A percentile compares a stretch with the other conserved stretches of the same genome.
Conservation (phyloP, 2,888 invertebrate genomes). For the Rhyacophila evoluta region DNA sequence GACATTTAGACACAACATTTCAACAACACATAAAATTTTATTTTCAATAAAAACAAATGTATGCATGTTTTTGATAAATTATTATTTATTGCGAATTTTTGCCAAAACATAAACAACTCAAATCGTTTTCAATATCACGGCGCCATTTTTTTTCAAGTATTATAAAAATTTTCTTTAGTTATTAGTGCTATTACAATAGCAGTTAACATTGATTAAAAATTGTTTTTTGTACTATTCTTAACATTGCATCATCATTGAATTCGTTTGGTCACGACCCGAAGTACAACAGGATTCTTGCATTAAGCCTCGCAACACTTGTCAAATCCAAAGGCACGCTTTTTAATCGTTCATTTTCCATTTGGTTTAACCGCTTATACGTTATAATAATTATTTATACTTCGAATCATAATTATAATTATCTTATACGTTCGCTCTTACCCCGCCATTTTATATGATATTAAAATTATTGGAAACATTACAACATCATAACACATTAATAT, state of each 20-base stretch:
- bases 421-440: not conserved
- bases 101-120: not conserved
- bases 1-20: no score
- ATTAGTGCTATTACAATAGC: conserved; percentile 9
- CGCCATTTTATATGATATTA: not conserved
- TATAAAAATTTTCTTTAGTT: not conserved
- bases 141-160: not conserved
- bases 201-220: not conserved
- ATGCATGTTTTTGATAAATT: no score
- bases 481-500: not conserved
- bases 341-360: not conserved
- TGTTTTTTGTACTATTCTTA: not conserved
- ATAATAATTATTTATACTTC: not conserved
- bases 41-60: no score
- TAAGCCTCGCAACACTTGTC: not conserved
- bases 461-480: not conserved
- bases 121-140: not conserved
- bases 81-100: not conserved
- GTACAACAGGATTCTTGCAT: not conserved
- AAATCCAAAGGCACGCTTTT: not conserved
- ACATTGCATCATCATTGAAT: not conserved
- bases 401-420: not conserved
- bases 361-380: not conserved
- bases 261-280: not conserved
- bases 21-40: no score